Percentiles rank a stretch among this genome's conserved stretches.
Evolutionary conservation across 2,113 vertebrate genomes (phyloP).

Genomic region (Notothenia coriiceps): DNA sequence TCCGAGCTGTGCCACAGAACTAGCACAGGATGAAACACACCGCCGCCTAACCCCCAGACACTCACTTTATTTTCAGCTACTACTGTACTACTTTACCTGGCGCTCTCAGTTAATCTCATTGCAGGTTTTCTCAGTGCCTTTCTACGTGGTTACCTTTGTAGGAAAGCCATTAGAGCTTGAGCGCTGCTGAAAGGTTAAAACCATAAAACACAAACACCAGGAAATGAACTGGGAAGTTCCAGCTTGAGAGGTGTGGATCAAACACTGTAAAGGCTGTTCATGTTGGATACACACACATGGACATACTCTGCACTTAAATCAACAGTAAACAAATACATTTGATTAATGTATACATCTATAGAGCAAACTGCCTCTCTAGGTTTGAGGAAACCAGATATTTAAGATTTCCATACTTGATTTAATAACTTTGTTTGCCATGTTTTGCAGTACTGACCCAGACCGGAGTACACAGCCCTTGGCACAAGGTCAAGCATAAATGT

Average conservation of each 20-base stretch:
- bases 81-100: constrained; percentile 14
- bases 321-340: neutral
- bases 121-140: constrained; percentile 26
- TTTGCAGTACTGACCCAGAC: constrained; percentile 12
- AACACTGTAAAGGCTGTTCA: neutral
- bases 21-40: constrained; percentile 62
- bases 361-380: neutral
- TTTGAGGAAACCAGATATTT: neutral
- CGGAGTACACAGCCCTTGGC: constrained; percentile 11
- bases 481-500: constrained; percentile 28
- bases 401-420: neutral
- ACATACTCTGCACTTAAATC: neutral
- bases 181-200: neutral
- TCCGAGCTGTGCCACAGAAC: constrained; percentile 66
- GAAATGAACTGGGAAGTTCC: neutral
- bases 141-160: constrained; percentile 36
- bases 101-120: constrained; percentile 15
- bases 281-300: too few species aligned
- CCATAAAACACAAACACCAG: constrained; percentile 2
- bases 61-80: constrained; percentile 46
- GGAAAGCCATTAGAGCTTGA: constrained; percentile 46
- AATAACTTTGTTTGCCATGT: neutral
- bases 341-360: too few species aligned
- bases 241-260: neutral
- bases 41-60: constrained; percentile 24